phyloP scores from a whole-genome alignment of 2,113 vertebrate species.

The Circaetus gallicus region DNA sequence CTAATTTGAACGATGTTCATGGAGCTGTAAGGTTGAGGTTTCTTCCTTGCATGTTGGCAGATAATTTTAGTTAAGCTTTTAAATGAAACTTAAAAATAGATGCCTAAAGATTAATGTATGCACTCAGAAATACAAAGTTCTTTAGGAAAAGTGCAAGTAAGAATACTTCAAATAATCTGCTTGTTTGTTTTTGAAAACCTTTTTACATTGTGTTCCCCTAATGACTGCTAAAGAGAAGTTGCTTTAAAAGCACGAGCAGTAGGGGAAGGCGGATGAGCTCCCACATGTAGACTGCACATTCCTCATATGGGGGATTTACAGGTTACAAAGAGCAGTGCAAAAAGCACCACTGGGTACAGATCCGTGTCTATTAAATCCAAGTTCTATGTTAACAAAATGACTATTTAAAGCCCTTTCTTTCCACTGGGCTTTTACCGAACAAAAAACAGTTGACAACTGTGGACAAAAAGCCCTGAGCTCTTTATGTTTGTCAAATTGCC shows the following conservation, averaged over 20 bases:
- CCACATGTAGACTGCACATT: not conserved
- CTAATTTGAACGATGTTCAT: not conserved
- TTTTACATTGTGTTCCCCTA: not conserved
- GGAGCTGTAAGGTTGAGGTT: not conserved
- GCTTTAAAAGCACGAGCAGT: not conserved
- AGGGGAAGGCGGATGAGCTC: not conserved
- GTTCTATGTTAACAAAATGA: slow-evolving; percentile 25
- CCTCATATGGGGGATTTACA: not conserved
- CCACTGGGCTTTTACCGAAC: not conserved
- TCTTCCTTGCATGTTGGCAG: not conserved
- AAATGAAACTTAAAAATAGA: not conserved
- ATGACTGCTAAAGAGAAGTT: not conserved
- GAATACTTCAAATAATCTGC: not conserved
- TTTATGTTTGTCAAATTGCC: slow-evolving; percentile 26
- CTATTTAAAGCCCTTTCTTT: slow-evolving; percentile 44
- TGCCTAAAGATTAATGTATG: not conserved
- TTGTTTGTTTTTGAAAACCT: not conserved
- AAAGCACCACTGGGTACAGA: slow-evolving; percentile 24
- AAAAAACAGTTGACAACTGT: slow-evolving; percentile 27
- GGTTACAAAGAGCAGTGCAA: not conserved
- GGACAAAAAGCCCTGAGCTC: not conserved
- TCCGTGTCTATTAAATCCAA: not conserved
- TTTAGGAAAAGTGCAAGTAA: not conserved
- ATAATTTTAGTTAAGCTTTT: not conserved
- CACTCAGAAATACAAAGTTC: not conserved